Evolutionary conservation across 2,113 vertebrate species (phyloP).

Genomic region (Xyliphius kryptos): DNA sequence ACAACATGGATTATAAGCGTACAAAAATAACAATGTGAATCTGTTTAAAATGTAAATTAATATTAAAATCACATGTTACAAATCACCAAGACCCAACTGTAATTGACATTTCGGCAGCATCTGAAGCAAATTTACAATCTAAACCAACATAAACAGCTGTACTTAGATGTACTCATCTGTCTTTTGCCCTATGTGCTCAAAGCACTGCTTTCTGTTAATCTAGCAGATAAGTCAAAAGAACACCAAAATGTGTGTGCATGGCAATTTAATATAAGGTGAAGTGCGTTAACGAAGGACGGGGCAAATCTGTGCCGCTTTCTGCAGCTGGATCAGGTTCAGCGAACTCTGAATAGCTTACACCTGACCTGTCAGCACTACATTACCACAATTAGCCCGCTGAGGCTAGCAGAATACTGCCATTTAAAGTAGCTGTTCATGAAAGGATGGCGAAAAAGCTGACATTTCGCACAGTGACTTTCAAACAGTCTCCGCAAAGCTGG

Average conservation of each 20-base stretch:
- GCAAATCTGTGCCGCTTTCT: slow-evolving; percentile 7
- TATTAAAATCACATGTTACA: too few species aligned
- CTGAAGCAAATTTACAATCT: too few species aligned
- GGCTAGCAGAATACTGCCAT: slow-evolving; percentile 47
- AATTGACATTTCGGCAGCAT: too few species aligned
- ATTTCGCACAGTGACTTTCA: slow-evolving; percentile 45
- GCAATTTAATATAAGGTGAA: slow-evolving; percentile 1
- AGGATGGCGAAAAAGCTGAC: slow-evolving; percentile 40
- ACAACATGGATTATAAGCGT: too few species aligned
- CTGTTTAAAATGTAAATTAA: too few species aligned
- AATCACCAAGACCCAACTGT: too few species aligned
- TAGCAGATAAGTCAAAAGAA: slow-evolving; percentile 25
- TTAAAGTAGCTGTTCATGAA: slow-evolving; percentile 42
- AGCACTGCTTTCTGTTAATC: slow-evolving; percentile 29
- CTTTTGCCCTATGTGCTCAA: slow-evolving; percentile 14
- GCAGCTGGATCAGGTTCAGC: slow-evolving; percentile 34
- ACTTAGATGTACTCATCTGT: slow-evolving; percentile 7
- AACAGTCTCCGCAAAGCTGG: slow-evolving; percentile 37
- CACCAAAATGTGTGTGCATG: too few species aligned
- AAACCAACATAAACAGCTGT: too few species aligned
- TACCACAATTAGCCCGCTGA: slow-evolving; percentile 48
- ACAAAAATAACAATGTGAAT: too few species aligned
- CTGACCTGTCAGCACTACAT: slow-evolving; percentile 46
- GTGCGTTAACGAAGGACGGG: slow-evolving; percentile 15
- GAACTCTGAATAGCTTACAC: slow-evolving; percentile 39